These are phyloP conservation scores for Crambe crambe DNA, from an alignment of 37 sponge, comb jelly and placozoan species.

Conservation along the genomic window DNA sequence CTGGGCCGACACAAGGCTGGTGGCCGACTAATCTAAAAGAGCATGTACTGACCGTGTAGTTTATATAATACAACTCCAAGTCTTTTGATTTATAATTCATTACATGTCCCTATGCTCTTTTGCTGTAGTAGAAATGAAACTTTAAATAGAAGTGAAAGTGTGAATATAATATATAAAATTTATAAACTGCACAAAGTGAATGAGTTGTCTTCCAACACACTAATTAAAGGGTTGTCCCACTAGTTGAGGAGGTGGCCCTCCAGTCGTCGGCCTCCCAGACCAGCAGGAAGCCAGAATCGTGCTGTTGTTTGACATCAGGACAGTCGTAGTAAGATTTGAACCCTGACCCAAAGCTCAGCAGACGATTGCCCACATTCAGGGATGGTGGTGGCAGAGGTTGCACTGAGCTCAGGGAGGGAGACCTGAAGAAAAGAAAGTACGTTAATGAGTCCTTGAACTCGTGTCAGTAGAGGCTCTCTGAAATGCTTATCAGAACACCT, in stretches of 20 bases:
- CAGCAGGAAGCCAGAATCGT: slow-evolving; percentile 46
- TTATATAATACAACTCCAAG: too few species aligned
- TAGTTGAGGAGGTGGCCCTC: too few species aligned
- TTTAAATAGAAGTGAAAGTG: too few species aligned
- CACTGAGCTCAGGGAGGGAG: neutral
- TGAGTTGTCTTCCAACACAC: too few species aligned
- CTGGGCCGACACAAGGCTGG: slow-evolving; percentile 83
- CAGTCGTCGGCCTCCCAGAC: slow-evolving; percentile 58
- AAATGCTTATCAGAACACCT: neutral
- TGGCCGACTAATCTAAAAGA: slow-evolving; percentile 56
- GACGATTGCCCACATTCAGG: neutral
- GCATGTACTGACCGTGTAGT: neutral
- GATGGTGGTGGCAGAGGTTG: neutral
- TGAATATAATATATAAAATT: too few species aligned
- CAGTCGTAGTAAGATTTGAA: slow-evolving; percentile 63
- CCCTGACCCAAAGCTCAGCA: slow-evolving; percentile 42
- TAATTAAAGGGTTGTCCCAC: too few species aligned
- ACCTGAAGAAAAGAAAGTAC: neutral
- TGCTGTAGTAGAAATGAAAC: too few species aligned
- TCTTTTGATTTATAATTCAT: too few species aligned
- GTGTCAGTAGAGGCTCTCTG: too few species aligned
- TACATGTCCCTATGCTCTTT: too few species aligned
- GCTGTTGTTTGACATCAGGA: slow-evolving; percentile 19
- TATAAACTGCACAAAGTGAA: too few species aligned
- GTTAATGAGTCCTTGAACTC: too few species aligned